Percentiles rank a stretch among this genome's conserved stretches.
Evolutionary conservation across 2,888 invertebrate genomes (phyloP).

Genomic region (Aricia artaxerxes): DNA sequence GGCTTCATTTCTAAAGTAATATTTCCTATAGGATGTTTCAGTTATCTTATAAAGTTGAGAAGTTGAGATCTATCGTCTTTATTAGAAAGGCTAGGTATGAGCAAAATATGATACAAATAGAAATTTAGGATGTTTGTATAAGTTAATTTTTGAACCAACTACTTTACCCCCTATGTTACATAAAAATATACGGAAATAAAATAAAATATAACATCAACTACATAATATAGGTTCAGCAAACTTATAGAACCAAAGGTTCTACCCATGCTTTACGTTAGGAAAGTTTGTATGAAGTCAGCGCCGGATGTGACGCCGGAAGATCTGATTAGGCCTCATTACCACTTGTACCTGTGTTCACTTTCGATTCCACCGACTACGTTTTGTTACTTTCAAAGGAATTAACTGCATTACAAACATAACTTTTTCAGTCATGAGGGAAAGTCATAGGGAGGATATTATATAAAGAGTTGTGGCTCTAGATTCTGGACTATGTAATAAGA

Average conservation of each 20-base stretch:
- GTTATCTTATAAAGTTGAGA: no score
- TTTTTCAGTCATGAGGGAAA: neutral
- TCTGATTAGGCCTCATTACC: conserved; percentile 66
- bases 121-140: no score
- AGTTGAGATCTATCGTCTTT: no score
- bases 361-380: conserved; percentile 41
- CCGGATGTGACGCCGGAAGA: conserved; percentile 61
- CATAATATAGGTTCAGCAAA: neutral
- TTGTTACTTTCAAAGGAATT: conserved; percentile 36
- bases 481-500: no score
- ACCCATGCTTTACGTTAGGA: neutral
- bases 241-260: neutral
- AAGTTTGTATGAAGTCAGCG: conserved; percentile 39
- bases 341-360: conserved; percentile 53
- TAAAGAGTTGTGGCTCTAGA: neutral
- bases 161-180: no score
- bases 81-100: no score
- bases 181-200: no score
- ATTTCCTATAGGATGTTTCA: no score
- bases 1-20: no score
- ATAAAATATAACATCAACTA: no score
- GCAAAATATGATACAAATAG: no score
- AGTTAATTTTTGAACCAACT: no score
- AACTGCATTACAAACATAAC: neutral
- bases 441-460: neutral